phyloP scores from a whole-genome alignment of 2,113 vertebrate species.

The Eidolon helvum region DNA sequence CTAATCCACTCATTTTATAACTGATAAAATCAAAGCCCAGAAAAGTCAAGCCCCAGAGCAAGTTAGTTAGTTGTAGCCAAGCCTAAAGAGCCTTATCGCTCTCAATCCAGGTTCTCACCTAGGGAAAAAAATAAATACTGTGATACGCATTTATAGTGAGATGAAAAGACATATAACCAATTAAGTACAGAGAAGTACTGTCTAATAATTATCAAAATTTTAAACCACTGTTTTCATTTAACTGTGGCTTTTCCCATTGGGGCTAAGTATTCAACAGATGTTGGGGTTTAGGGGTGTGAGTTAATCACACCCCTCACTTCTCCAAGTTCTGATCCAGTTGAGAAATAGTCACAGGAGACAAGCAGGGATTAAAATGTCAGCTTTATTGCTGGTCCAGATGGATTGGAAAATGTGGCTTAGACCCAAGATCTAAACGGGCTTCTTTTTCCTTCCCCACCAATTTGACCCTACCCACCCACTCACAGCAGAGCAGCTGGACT shows the following conservation, averaged over 20 bases:
- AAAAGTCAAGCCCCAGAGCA: neutral
- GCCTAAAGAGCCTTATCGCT: neutral
- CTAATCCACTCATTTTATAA: neutral
- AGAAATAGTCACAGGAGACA: slow-evolving; percentile 52
- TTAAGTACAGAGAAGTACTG: neutral
- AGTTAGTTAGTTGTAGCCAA: neutral
- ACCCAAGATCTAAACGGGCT: slow-evolving; percentile 48
- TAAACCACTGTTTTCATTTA: slow-evolving; percentile 28
- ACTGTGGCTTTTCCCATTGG: neutral
- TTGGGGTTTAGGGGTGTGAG: slow-evolving; percentile 7
- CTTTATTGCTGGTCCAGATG: slow-evolving; percentile 64
- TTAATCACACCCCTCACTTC: slow-evolving; percentile 7
- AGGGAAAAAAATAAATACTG: neutral
- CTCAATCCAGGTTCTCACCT: neutral
- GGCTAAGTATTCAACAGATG: slow-evolving; percentile 35
- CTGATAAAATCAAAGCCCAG: neutral
- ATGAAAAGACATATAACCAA: neutral
- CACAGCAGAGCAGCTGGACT: slow-evolving; percentile 55
- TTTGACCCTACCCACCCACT: slow-evolving; percentile 60
- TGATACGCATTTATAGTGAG: neutral
- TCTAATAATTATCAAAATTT: neutral
- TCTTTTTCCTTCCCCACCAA: neutral
- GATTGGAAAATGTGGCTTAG: slow-evolving; percentile 37
- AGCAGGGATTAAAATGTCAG: slow-evolving; percentile 58
- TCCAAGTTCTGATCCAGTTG: slow-evolving; percentile 50